Evolutionary conservation across 2,888 invertebrate species (phyloP).

Genomic region (Adineta ricciae): DNA sequence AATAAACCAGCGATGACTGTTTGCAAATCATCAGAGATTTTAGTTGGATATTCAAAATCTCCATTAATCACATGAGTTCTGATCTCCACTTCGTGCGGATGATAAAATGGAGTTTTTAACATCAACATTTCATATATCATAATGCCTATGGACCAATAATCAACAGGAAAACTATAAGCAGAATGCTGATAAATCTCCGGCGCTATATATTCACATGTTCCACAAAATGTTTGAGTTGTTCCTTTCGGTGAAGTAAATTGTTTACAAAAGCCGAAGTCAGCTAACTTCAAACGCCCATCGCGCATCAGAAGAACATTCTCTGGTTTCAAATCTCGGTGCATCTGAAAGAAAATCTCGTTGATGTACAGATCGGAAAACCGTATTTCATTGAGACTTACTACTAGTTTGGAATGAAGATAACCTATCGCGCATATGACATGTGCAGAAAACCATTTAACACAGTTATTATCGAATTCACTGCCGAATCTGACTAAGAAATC

Average conservation of each 20-base stretch:
- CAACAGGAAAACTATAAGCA: background rate
- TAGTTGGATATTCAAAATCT: background rate
- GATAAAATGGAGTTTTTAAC: background rate
- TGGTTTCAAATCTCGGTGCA: constrained; percentile 57
- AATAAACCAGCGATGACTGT: constrained; percentile 55
- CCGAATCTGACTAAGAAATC: constrained; percentile 35
- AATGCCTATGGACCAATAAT: background rate
- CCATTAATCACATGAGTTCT: background rate
- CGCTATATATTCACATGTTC: constrained; percentile 53
- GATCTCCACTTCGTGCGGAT: background rate
- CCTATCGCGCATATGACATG: constrained; percentile 58
- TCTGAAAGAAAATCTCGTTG: background rate
- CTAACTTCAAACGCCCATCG: constrained; percentile 38
- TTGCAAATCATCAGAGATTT: background rate
- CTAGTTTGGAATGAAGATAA: constrained; percentile 57
- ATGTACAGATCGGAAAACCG: too few relatives aligned
- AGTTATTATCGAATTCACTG: constrained; percentile 51
- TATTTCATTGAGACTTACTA: too few relatives aligned
- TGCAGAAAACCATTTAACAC: constrained; percentile 58
- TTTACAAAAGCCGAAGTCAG: constrained; percentile 60
- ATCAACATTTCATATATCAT: background rate
- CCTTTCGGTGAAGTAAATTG: constrained; percentile 45
- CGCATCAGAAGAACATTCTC: constrained; percentile 55
- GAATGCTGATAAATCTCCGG: background rate
- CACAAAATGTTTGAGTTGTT: constrained; percentile 57